Evolutionary conservation across 2,888 invertebrate species (phyloP).

Genomic region (Coronaproctus castanopsis): DNA sequence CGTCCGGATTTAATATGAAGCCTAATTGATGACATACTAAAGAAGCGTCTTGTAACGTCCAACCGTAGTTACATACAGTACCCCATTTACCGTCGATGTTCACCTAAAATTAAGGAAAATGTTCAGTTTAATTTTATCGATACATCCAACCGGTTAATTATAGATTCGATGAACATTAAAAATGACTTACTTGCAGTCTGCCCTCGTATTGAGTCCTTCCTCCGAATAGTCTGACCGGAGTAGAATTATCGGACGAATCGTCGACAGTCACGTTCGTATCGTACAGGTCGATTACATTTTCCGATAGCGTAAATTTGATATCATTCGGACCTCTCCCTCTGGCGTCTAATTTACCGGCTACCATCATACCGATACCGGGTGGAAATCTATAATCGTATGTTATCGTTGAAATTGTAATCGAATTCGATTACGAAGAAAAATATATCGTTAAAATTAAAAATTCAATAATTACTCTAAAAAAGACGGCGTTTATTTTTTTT

Average conservation of each 20-base stretch:
- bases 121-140: not conserved
- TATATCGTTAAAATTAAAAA: not conserved
- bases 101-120: conserved; percentile 32
- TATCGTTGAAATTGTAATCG: not conserved
- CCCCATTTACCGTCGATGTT: conserved; percentile 79
- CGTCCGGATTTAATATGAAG: conserved; percentile 70
- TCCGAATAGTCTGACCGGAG: conserved; percentile 20
- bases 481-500: no score
- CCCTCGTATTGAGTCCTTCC: conserved; percentile 68
- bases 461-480: not conserved
- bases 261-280: conserved; percentile 32
- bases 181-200: conserved; percentile 40
- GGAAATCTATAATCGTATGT: conserved; percentile 42
- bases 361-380: conserved; percentile 86
- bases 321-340: conserved; percentile 57
- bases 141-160: no score
- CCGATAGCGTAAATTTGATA: conserved; percentile 56
- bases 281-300: conserved; percentile 32
- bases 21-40: conserved; percentile 90
- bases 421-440: not conserved
- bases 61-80: conserved; percentile 89
- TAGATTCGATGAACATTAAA: not conserved
- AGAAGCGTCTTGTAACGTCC: conserved; percentile 79
- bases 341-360: conserved; percentile 76
- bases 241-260: conserved; percentile 10